Evolutionary conservation across 2,888 invertebrate genomes (phyloP).

Genomic region (Ramazzottius varieornatus): DNA sequence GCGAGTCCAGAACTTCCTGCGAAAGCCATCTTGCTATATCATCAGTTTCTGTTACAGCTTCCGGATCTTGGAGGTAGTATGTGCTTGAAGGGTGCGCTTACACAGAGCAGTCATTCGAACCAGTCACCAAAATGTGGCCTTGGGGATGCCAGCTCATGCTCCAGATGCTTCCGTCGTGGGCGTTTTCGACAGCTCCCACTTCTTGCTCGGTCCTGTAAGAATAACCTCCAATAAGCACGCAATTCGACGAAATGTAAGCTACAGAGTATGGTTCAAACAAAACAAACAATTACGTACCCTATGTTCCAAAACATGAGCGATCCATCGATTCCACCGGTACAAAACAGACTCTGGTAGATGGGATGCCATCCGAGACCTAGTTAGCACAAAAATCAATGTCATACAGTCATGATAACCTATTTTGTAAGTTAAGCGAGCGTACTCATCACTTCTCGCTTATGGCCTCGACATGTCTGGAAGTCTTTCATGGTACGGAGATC

Average conservation of each 20-base stretch:
- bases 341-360: constrained; percentile 80
- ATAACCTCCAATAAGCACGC: constrained; percentile 27
- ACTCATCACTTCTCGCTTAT: constrained; percentile 75
- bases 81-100: constrained; percentile 16
- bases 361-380: constrained; percentile 70
- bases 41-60: too few species aligned
- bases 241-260: too few species aligned
- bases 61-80: too few species aligned
- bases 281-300: constrained; percentile 33
- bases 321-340: constrained; percentile 93
- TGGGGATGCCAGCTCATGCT: constrained; percentile 96
- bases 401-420: neutral
- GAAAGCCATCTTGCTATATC: constrained; percentile 8
- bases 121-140: constrained; percentile 90
- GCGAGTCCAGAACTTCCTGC: constrained; percentile 87
- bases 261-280: neutral
- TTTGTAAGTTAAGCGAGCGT: constrained; percentile 7
- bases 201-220: constrained; percentile 91
- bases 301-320: constrained; percentile 97
- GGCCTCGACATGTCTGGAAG: constrained; percentile 86
- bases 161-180: constrained; percentile 98
- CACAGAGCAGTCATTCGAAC: constrained; percentile 91
- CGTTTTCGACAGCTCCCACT: constrained; percentile 87
- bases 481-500: constrained; percentile 88
- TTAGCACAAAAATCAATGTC: neutral